Percentiles rank a stretch among this genome's conserved stretches.
Evolutionary conservation across 1,140 invertebrate species (phyloP).

Genomic region (Apis dorsata): DNA sequence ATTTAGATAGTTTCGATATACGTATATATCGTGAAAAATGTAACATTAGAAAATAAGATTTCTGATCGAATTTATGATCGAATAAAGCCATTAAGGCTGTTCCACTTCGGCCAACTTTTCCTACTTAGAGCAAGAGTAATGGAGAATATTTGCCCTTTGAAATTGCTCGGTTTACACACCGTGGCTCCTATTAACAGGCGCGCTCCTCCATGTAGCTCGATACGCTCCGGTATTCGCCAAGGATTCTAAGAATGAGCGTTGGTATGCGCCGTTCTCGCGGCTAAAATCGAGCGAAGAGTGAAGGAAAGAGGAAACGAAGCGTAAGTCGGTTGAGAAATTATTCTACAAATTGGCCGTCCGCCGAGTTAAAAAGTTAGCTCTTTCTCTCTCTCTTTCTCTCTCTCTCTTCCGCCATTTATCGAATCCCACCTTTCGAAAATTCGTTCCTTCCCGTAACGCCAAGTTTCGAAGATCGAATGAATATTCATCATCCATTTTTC

Average conservation of each 20-base stretch:
- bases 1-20: no score
- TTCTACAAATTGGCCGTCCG: conserved; percentile 57
- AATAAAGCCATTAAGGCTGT: no score
- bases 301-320: conserved; percentile 3
- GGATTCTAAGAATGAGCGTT: conserved; percentile 60
- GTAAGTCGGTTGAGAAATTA: conserved; percentile 50
- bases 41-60: no score
- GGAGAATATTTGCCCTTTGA: conserved; percentile 40
- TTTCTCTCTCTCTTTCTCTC: no score
- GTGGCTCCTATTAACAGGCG: conserved; percentile 46
- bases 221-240: conserved; percentile 56
- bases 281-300: neutral
- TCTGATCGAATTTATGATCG: no score
- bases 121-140: neutral
- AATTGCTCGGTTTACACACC: conserved; percentile 52
- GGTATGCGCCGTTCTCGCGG: conserved; percentile 38
- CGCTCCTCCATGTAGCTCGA: conserved; percentile 20
- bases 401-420: conserved; percentile 58
- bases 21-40: no score
- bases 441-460: neutral
- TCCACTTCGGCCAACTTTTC: no score
- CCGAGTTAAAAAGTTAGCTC: neutral
- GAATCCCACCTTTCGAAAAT: neutral
- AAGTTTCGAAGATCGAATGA: neutral
- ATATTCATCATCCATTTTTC: neutral